Conservation (phyloP, 2,113 vertebrate genomes). For the Rallus limicola region DNA sequence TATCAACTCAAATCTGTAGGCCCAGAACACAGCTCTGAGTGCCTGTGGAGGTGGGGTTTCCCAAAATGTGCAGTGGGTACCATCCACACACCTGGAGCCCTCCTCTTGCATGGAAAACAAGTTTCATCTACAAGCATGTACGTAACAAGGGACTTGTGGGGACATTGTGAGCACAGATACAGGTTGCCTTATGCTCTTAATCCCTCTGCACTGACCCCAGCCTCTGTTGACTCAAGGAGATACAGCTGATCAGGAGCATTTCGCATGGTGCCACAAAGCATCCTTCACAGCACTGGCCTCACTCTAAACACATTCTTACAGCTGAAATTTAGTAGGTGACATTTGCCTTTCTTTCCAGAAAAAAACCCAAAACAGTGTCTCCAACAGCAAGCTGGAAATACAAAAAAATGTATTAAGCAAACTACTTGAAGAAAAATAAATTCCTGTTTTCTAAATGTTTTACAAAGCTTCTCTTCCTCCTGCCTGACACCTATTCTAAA, state of each 20-base stretch:
- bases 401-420: neutral
- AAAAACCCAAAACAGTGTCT: neutral
- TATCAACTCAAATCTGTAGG: neutral
- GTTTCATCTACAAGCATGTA: neutral
- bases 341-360: neutral
- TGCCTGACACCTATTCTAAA: neutral
- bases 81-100: neutral
- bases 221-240: neutral
- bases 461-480: neutral
- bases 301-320: neutral
- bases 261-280: neutral
- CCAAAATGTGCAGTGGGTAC: neutral
- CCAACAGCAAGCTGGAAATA: neutral
- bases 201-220: neutral
- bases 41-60: neutral
- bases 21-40: neutral
- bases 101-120: neutral
- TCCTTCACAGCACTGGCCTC: neutral
- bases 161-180: neutral
- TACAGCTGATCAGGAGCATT: neutral
- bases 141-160: neutral
- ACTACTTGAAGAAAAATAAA: neutral
- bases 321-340: neutral
- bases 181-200: neutral
- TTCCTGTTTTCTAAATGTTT: neutral